A percentile compares a stretch with the other conserved stretches of the same genome.
Evolutionary conservation across 2,113 vertebrate genomes (phyloP).

Genomic region (Brachypteracias leptosomus): DNA sequence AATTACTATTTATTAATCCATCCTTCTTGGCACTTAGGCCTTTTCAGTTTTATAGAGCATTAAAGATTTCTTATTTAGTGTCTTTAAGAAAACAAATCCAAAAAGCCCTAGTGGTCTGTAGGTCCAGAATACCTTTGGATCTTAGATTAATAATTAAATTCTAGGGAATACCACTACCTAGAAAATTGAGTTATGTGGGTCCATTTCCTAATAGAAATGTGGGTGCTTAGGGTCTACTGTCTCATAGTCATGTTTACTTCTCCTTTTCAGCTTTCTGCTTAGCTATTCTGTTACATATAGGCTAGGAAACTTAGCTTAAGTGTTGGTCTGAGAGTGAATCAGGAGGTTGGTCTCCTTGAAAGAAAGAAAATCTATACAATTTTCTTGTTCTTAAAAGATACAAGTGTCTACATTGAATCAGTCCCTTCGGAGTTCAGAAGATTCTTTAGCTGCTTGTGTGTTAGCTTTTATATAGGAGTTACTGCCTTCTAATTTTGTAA

Average conservation of each 20-base stretch:
- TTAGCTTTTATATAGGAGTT: background rate
- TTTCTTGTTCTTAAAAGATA: background rate
- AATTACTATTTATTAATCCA: background rate
- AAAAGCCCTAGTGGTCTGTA: background rate
- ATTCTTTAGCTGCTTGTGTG: background rate
- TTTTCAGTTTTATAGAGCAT: background rate
- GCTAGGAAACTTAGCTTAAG: background rate
- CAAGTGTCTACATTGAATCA: background rate
- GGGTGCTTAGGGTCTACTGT: background rate
- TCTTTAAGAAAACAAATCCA: background rate
- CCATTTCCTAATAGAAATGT: background rate
- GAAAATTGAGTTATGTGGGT: rapidly evolving
- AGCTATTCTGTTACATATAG: background rate
- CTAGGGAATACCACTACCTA: background rate
- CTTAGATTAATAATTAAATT: background rate
- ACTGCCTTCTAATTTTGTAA: background rate
- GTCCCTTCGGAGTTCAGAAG: background rate
- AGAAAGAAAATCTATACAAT: background rate
- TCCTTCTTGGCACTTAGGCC: background rate
- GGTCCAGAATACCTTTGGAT: background rate
- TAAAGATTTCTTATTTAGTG: background rate
- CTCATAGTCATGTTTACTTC: background rate
- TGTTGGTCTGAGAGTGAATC: background rate
- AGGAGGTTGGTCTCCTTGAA: background rate
- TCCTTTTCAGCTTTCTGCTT: background rate